Conservation (phyloP, 2,888 invertebrate genomes). For the Steinernema hermaphroditum region DNA sequence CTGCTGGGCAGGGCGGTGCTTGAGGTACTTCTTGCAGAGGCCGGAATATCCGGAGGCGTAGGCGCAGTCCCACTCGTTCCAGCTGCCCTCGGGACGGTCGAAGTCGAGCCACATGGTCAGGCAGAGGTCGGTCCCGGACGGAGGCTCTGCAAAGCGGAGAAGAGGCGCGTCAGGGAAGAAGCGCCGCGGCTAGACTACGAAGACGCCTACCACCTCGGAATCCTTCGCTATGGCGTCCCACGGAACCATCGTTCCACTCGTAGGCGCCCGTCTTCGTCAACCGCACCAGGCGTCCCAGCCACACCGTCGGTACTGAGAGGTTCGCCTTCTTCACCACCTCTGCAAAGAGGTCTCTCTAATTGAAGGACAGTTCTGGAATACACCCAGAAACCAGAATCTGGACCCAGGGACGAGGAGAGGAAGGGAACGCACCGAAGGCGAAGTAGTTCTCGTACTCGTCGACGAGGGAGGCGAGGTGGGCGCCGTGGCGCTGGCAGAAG, state of each 20-base stretch:
- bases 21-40: constrained; percentile 34
- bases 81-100: constrained; percentile 34
- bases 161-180: neutral
- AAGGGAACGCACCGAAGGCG: constrained; percentile 29
- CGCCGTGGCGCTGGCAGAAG: constrained; percentile 18
- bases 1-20: constrained; percentile 15
- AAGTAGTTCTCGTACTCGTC: constrained; percentile 37
- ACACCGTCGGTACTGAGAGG: constrained; percentile 33
- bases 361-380: too few relatives aligned
- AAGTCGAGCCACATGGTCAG: constrained; percentile 37
- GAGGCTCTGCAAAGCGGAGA: constrained; percentile 31
- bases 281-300: constrained; percentile 33
- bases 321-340: constrained; percentile 33
- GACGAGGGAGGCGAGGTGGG: constrained; percentile 33
- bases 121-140: constrained; percentile 34
- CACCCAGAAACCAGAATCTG: neutral
- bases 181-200: neutral
- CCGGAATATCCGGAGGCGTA: constrained; percentile 34
- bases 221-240: constrained; percentile 33
- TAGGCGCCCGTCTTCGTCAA: constrained; percentile 33
- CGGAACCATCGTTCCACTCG: constrained; percentile 35
- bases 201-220: constrained; percentile 35
- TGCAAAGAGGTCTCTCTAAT: neutral
- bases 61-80: constrained; percentile 38
- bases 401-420: neutral